Evolutionary conservation across 2,113 vertebrate genomes (phyloP).

Genomic region (Lota lota): DNA sequence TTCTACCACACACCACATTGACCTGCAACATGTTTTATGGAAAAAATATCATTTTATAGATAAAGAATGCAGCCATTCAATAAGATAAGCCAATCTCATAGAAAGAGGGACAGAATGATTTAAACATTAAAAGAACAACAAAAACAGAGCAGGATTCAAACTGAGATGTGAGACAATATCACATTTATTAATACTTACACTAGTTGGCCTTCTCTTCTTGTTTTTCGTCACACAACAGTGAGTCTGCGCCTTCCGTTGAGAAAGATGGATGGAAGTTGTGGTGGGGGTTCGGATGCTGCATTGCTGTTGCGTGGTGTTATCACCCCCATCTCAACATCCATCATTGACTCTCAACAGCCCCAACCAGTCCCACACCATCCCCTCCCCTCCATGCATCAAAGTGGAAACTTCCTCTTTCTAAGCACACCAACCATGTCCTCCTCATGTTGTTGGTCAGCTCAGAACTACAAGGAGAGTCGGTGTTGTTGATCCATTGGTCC

Average conservation of each 20-base stretch:
- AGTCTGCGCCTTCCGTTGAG: conserved; percentile 18
- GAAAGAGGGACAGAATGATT: neutral
- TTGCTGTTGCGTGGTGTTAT: neutral
- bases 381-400: neutral
- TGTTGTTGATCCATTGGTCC: conserved; percentile 6
- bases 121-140: too few relatives aligned
- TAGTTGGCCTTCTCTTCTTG: too few relatives aligned
- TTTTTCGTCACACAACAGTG: conserved; percentile 37
- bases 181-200: too few relatives aligned
- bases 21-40: too few relatives aligned
- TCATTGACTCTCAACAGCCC: neutral
- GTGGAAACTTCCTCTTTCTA: neutral
- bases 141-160: too few relatives aligned
- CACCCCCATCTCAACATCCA: neutral
- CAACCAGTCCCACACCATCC: neutral
- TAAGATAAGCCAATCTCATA: neutral
- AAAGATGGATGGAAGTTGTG: conserved; percentile 46
- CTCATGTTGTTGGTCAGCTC: neutral
- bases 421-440: neutral
- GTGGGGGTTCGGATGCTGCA: conserved; percentile 36
- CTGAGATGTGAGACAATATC: too few relatives aligned
- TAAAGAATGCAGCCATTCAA: conserved; percentile 5
- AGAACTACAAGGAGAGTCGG: too few relatives aligned
- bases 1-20: too few relatives aligned
- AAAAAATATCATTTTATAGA: neutral